phyloP scores from a whole-genome alignment of 2,888 invertebrate species.

The Chouioia cunea region DNA sequence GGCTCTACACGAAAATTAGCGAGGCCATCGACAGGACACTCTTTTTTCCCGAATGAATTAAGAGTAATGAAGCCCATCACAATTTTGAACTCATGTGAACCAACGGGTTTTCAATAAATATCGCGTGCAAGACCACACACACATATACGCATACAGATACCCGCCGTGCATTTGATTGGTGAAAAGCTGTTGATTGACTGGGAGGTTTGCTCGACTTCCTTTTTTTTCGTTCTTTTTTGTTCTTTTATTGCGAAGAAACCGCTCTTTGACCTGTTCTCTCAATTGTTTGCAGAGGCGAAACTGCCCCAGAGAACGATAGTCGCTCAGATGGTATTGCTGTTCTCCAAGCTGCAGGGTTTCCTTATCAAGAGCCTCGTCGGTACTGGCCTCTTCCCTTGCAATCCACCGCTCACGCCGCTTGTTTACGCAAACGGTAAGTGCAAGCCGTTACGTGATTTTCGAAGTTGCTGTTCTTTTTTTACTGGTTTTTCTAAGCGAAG shows the following conservation, averaged over 20 bases:
- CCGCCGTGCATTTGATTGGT: too few relatives aligned
- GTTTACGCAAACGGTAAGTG: constrained; percentile 77
- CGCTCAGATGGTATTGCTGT: constrained; percentile 76
- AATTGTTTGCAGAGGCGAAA: constrained; percentile 59
- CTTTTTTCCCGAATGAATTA: neutral
- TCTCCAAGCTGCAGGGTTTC: constrained; percentile 78
- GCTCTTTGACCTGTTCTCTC: constrained; percentile 46
- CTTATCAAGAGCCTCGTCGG: constrained; percentile 73
- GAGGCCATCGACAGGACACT: neutral
- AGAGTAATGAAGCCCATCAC: constrained; percentile 25
- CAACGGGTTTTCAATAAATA: constrained; percentile 6
- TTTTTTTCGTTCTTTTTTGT: too few relatives aligned
- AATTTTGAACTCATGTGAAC: constrained; percentile 11
- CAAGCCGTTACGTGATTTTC: neutral
- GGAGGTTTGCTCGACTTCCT: too few relatives aligned
- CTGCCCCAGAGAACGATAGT: constrained; percentile 67
- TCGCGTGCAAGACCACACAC: constrained; percentile 46
- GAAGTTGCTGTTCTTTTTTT: too few relatives aligned
- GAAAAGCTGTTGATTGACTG: too few relatives aligned
- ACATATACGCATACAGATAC: neutral
- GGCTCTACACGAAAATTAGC: constrained; percentile 30
- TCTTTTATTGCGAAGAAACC: constrained; percentile 26
- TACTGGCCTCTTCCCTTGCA: constrained; percentile 73
- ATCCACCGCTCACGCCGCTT: constrained; percentile 75
- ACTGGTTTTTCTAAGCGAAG: too few relatives aligned